Conservation (phyloP, 2,797 vertebrate species). For the Sebastes vulpes region DNA sequence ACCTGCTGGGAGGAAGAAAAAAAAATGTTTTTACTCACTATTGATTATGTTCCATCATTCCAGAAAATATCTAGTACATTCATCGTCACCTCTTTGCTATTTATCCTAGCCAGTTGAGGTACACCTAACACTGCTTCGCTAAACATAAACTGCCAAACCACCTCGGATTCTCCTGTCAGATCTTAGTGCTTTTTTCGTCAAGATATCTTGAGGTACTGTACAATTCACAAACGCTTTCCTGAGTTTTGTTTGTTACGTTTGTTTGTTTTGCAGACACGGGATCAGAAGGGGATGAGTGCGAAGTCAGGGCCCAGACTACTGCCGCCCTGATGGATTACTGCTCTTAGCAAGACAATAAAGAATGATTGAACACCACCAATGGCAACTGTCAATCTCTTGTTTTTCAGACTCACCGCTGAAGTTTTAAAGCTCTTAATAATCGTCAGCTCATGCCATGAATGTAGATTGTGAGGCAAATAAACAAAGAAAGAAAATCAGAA, state of each 20-base stretch:
- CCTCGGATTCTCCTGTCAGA: constrained; percentile 87
- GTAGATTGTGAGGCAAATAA: constrained; percentile 95
- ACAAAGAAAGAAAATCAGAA: constrained; percentile 85
- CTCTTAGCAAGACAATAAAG: constrained; percentile 88
- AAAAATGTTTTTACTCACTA: constrained; percentile 42
- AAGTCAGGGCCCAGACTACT: constrained; percentile 90
- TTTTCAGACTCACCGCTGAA: constrained; percentile 91
- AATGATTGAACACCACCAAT: constrained; percentile 85
- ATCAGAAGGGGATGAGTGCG: constrained; percentile 92
- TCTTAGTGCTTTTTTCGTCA: constrained; percentile 94
- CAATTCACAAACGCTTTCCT: constrained; percentile 99
- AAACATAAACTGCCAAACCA: constrained; percentile 70
- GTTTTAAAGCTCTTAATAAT: constrained; percentile 97
- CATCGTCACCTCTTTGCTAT: constrained; percentile 93
- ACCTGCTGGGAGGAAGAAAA: constrained; percentile 40
- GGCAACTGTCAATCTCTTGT: constrained; percentile 87
- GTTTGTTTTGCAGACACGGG: constrained; percentile 89
- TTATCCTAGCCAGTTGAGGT: constrained; percentile 91
- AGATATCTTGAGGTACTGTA: constrained; percentile 97
- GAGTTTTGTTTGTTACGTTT: constrained; percentile 80
- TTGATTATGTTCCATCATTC: constrained; percentile 72
- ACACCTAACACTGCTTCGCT: constrained; percentile 87
- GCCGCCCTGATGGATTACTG: constrained; percentile 87
- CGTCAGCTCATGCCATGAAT: constrained; percentile 98
- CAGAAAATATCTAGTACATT: constrained; percentile 93